Percentiles rank a stretch among this genome's conserved stretches.
These are phyloP conservation scores for Acleris holmiana DNA, from an alignment of 2,888 invertebrate genomes.

Conservation along the genomic window DNA sequence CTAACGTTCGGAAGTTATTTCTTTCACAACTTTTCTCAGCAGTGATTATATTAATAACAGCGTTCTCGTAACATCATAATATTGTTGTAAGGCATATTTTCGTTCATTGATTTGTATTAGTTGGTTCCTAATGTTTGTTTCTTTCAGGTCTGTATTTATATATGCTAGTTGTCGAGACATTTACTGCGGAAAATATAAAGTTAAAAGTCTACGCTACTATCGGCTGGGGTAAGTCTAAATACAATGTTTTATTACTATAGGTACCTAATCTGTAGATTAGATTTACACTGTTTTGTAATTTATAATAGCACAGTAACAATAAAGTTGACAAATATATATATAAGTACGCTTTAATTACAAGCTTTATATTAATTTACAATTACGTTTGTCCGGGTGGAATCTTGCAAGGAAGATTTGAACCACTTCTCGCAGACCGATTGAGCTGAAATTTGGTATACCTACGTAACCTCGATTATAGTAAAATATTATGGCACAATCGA, in stretches of 20 bases:
- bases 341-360: no score
- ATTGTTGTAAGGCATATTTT: background rate
- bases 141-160: slow-evolving; percentile 92
- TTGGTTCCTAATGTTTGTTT: background rate
- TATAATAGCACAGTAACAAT: no score
- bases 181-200: slow-evolving; percentile 93
- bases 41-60: background rate
- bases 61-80: background rate
- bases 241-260: background rate
- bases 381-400: no score
- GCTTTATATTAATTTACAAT: no score
- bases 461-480: no score
- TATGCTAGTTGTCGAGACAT: slow-evolving; percentile 94
- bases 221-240: slow-evolving; percentile 92
- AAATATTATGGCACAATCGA: no score
- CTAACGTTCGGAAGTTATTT: slow-evolving; percentile 1
- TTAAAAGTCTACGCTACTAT: slow-evolving; percentile 91
- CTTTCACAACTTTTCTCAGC: slow-evolving; percentile 5
- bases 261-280: no score
- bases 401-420: no score
- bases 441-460: no score
- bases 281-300: no score
- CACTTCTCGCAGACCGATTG: no score
- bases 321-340: no score
- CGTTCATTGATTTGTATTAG: background rate